Evolutionary conservation across 2,888 invertebrate species (phyloP).

Genomic region (Dioctria linearis): DNA sequence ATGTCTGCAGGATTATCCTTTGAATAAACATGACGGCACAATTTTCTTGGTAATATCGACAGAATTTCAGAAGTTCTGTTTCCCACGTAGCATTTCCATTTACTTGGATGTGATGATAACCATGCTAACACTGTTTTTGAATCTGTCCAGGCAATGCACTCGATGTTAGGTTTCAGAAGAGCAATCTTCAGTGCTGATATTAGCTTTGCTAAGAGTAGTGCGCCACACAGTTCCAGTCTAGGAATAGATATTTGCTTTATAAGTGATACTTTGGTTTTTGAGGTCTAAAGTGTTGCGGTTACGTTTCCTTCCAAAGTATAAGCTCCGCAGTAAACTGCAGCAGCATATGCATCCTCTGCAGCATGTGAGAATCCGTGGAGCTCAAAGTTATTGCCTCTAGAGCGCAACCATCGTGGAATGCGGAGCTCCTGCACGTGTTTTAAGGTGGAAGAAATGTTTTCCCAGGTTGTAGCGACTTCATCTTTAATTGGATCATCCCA

Average conservation of each 20-base stretch:
- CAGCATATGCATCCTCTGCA: conserved; percentile 32
- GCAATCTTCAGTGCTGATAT: no score
- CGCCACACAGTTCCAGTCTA: no score
- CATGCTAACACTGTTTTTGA: conserved; percentile 60
- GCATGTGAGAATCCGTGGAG: conserved; percentile 2
- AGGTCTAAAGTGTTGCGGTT: no score
- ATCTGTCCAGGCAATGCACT: conserved; percentile 57
- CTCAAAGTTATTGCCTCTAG: neutral
- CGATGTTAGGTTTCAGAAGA: no score
- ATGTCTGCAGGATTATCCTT: conserved; percentile 60
- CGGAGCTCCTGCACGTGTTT: neutral
- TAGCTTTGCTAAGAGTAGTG: no score
- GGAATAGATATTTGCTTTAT: no score
- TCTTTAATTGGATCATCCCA: neutral
- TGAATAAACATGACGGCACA: conserved; percentile 59
- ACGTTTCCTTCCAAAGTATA: no score
- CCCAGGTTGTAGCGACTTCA: neutral
- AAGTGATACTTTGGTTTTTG: no score
- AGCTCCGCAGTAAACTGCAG: neutral
- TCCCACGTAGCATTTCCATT: conserved; percentile 61
- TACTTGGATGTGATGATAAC: conserved; percentile 58
- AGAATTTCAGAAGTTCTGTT: conserved; percentile 59
- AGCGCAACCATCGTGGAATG: conserved; percentile 2
- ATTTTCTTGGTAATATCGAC: conserved; percentile 19
- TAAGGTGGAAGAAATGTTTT: neutral